phyloP scores from a whole-genome alignment of 1,140 invertebrate species.

The Coenobita brevimanus region DNA sequence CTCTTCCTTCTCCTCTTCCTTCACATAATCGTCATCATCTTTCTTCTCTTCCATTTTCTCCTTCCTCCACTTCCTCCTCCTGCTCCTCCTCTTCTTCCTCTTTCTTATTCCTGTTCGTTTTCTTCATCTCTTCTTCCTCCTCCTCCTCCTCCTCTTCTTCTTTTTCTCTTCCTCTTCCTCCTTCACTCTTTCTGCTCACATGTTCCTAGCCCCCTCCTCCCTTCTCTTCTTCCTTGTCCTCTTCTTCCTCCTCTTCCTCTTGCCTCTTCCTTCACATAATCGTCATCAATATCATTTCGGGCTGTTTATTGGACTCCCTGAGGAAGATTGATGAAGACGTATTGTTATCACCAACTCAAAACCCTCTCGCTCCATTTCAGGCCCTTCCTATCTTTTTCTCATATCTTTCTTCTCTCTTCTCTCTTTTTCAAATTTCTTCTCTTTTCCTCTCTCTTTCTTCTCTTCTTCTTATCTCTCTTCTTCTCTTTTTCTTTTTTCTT shows the following conservation, averaged over 20 bases:
- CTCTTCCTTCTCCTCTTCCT: too few species aligned
- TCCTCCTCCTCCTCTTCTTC: neutral
- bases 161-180: neutral
- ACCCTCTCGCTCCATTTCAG: too few species aligned
- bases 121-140: neutral
- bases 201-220: neutral
- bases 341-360: too few species aligned
- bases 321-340: too few species aligned
- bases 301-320: too few species aligned
- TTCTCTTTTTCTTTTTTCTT: too few species aligned
- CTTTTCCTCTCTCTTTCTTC: neutral
- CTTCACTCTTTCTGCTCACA: neutral
- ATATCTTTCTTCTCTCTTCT: neutral
- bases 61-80: too few species aligned
- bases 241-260: neutral
- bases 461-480: neutral
- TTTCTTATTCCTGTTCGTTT: neutral
- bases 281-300: too few species aligned
- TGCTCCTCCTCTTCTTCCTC: too few species aligned
- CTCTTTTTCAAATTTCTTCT: neutral
- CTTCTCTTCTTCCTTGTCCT: neutral
- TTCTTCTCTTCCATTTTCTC: too few species aligned
- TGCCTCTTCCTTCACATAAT: too few species aligned
- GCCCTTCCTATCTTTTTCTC: neutral
- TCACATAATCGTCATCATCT: too few species aligned